phyloP scores from a whole-genome alignment of 2,888 invertebrate species.

The Rhagonycha lutea region DNA sequence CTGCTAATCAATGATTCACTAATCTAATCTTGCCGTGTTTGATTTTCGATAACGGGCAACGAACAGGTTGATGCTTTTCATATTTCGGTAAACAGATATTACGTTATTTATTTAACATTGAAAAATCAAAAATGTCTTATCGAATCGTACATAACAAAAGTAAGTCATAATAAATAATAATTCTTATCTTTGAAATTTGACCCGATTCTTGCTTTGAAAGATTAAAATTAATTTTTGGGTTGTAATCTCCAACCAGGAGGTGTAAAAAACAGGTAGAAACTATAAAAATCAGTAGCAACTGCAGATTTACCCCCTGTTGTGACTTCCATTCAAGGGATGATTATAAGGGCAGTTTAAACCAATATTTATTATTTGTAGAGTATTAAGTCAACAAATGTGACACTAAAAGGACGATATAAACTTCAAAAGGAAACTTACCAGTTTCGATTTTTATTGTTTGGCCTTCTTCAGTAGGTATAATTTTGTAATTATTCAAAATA shows the following conservation, averaged over 20 bases:
- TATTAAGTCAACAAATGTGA: not conserved
- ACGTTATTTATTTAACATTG: not conserved
- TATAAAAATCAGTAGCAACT: not conserved
- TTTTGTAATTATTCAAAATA: no score
- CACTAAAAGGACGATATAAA: not conserved
- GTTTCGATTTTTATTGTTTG: not conserved
- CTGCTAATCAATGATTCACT: constrained; percentile 14
- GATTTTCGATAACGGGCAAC: constrained; percentile 5
- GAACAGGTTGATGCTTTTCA: constrained; percentile 11
- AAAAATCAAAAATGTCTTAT: not conserved
- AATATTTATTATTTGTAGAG: not conserved
- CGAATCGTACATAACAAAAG: not conserved
- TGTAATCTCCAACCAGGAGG: not conserved
- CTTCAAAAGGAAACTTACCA: not conserved
- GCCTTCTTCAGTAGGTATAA: not conserved
- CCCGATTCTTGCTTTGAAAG: not conserved
- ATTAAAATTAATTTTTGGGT: not conserved
- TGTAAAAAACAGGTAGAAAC: not conserved
- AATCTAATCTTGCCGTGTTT: constrained; percentile 12
- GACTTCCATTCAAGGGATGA: not conserved
- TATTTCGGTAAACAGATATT: not conserved
- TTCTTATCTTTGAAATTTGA: not conserved
- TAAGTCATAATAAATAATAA: not conserved
- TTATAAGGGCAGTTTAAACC: not conserved
- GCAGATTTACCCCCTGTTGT: not conserved